Evolutionary conservation across 2,888 invertebrate genomes (phyloP).

Genomic region (Ophion ellenae): DNA sequence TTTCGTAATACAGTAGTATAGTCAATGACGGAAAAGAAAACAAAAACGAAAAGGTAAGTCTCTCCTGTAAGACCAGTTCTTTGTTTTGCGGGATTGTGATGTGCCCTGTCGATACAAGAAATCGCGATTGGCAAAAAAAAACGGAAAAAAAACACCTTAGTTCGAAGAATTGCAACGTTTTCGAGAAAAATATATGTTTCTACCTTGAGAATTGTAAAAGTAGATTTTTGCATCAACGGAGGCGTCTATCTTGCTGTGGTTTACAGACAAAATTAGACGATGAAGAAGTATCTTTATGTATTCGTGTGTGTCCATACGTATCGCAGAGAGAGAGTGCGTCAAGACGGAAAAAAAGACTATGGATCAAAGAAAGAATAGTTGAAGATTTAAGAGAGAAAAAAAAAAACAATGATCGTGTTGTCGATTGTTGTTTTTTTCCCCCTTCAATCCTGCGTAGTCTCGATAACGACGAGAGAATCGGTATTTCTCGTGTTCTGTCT

Average conservation of each 20-base stretch:
- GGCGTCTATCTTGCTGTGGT: neutral
- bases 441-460: slow-evolving; percentile 41
- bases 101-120: slow-evolving; percentile 11
- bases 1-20: slow-evolving; percentile 66
- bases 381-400: slow-evolving; percentile 3
- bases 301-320: neutral
- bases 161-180: slow-evolving; percentile 59
- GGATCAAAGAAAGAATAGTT: neutral
- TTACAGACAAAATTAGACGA: neutral
- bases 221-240: neutral
- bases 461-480: slow-evolving; percentile 59
- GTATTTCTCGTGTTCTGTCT: slow-evolving; percentile 56
- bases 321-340: neutral
- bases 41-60: slow-evolving; percentile 42
- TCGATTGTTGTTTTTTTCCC: neutral
- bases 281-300: neutral
- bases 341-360: neutral
- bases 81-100: slow-evolving; percentile 10
- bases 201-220: neutral
- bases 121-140: slow-evolving; percentile 8
- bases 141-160: slow-evolving; percentile 7
- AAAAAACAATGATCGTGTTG: neutral
- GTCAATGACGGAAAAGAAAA: slow-evolving; percentile 64
- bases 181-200: neutral
- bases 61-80: slow-evolving; percentile 55